Base-by-base conservation (phyloP, 2,888 invertebrate species). In the Caenorhabditis sinica region DNA sequence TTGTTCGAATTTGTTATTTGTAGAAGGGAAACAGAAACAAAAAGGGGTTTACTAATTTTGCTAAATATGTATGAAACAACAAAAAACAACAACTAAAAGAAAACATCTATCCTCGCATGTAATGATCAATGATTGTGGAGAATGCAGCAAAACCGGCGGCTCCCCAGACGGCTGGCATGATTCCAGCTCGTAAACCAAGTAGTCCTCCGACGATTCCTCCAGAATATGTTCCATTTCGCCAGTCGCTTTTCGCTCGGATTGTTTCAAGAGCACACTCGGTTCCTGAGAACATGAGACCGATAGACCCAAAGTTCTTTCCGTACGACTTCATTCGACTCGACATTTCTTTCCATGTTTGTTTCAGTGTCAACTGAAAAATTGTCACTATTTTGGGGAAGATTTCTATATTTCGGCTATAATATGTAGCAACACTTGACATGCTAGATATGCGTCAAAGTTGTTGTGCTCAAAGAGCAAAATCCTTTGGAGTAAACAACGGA, bases 101-200 rank as follows among this genome's bases (percentile, higher is more conserved):
- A 13, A 0, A 15, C n/a, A 33, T 17, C 60, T 71, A 84, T 49
- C 88, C 86, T 82, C 84, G 88, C 91, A 92, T 90, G 76, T 90
- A 93, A 75, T 97, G 98, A 93, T 99, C 99, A 90, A 99, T 98
- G 0, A 95, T 95, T 66, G 97, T 96, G 30, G 98, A 98, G 94
- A 99, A 99, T 23, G 96, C 96, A 66, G 98, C 98, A 94, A 99
- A 99, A 15, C 98, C 98, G 69, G 96, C 96, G 25, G 98, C 98
- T 45, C 99, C 98, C 90, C 97, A 94, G 49, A 97, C 89, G 17
- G 89, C 90, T 36, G 98, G 97, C 94, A 96, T 97, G 20, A 98
- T 93, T 69, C 98, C 98, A 93, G 97, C 98, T 92, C 95, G 92
- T 15, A 95, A 89, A 9, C 95, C 95, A 33, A 95, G 96, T 45